phyloP scores from a whole-genome alignment of 2,888 invertebrate species.

The Plebejus anna region DNA sequence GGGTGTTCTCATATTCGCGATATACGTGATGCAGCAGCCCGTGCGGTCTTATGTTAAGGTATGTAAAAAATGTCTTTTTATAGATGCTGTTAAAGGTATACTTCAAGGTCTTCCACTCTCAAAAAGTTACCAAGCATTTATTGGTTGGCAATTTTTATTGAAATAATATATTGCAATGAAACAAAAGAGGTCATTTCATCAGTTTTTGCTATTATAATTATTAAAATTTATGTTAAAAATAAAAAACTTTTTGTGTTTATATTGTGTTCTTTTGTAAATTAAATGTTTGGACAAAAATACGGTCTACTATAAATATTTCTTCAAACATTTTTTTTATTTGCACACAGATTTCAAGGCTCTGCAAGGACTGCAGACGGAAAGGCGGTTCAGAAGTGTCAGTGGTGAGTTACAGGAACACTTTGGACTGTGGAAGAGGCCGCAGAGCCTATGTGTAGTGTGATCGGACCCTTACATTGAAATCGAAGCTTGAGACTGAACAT shows the following conservation, averaged over 20 bases:
- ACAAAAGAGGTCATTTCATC: too few relatives aligned
- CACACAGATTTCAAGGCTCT: conserved; percentile 62
- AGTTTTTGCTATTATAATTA: too few relatives aligned
- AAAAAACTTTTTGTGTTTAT: too few relatives aligned
- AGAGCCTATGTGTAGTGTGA: conserved; percentile 66
- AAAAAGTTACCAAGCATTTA: too few relatives aligned
- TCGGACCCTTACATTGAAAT: conserved; percentile 35
- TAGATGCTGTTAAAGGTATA: too few relatives aligned
- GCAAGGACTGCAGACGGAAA: conserved; percentile 61
- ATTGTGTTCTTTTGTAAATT: too few relatives aligned
- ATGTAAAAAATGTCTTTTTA: neutral
- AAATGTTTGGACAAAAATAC: too few relatives aligned
- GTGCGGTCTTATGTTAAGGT: conserved; percentile 66
- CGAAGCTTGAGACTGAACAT: conserved; percentile 64
- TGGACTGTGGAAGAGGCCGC: conserved; percentile 58
- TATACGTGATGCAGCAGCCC: conserved; percentile 80
- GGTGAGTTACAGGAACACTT: conserved; percentile 70
- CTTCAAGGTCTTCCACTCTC: too few relatives aligned
- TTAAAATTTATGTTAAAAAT: too few relatives aligned
- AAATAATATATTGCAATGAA: too few relatives aligned
- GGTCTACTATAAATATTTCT: too few relatives aligned
- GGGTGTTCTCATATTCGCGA: conserved; percentile 83
- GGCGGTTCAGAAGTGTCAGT: conserved; percentile 68
- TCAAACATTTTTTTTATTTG: conserved; percentile 24
- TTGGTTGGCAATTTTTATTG: too few relatives aligned